Conservation (phyloP, 2,113 vertebrate species). For the Circaetus gallicus region DNA sequence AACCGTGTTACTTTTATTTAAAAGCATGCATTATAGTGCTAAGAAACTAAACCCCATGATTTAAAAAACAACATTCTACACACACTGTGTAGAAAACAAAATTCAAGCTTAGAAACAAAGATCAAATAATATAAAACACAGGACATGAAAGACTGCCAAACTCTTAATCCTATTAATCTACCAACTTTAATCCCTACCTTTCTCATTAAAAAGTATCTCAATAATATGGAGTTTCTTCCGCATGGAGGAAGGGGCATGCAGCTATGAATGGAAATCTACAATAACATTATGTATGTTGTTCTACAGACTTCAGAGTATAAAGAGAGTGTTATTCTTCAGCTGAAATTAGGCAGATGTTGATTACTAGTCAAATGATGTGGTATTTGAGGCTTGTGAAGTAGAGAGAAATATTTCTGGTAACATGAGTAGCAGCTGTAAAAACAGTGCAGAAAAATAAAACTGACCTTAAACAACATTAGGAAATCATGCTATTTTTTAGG, state of each 20-base stretch:
- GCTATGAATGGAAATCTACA: slow-evolving; percentile 12
- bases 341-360: slow-evolving; percentile 57
- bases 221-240: background rate
- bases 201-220: slow-evolving; percentile 6
- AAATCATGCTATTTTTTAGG: background rate
- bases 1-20: background rate
- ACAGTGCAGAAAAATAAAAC: slow-evolving; percentile 18
- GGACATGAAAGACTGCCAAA: background rate
- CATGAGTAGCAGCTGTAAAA: slow-evolving; percentile 57
- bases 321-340: slow-evolving; percentile 40
- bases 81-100: background rate
- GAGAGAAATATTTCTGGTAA: slow-evolving; percentile 44
- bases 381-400: slow-evolving; percentile 35
- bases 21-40: background rate
- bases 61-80: background rate
- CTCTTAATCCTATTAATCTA: slow-evolving; percentile 45
- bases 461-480: slow-evolving; percentile 7
- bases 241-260: background rate
- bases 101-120: background rate
- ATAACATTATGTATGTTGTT: background rate
- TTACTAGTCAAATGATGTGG: slow-evolving; percentile 41
- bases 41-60: background rate
- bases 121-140: background rate
- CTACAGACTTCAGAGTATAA: background rate
- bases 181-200: background rate